Conservation (phyloP, 1,140 invertebrate species). For the Drosophila santomea region DNA sequence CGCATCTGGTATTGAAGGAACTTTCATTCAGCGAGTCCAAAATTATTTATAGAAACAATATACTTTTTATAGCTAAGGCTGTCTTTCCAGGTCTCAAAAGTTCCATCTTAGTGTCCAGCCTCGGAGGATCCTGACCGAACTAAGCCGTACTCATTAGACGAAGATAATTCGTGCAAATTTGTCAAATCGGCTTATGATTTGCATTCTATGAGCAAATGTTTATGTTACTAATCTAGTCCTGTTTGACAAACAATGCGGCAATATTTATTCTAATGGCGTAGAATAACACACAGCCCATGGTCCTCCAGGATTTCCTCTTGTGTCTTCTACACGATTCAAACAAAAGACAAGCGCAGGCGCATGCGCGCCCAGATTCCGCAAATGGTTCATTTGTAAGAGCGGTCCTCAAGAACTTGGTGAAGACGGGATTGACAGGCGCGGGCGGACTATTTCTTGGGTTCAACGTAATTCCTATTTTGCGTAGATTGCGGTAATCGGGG, state of each 20-base stretch:
- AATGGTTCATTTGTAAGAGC: conserved; percentile 1
- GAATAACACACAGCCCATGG: conserved; percentile 70
- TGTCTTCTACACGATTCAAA: conserved; percentile 11
- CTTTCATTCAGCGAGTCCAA: no score
- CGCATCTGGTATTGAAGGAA: not conserved
- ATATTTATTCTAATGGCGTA: conserved; percentile 83
- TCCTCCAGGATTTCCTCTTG: not conserved
- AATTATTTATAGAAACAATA: no score
- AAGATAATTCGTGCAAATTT: conserved; percentile 79
- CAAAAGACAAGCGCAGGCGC: conserved; percentile 43
- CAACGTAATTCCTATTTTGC: conserved; percentile 64
- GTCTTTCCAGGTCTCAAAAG: not conserved
- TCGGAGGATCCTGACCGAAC: conserved; percentile 20
- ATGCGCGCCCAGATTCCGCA: conserved; percentile 8
- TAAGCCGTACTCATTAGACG: conserved; percentile 71
- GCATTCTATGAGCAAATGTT: conserved; percentile 72
- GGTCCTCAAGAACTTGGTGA: conserved; percentile 42
- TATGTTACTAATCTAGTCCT: conserved; percentile 84
- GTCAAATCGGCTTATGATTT: conserved; percentile 83
- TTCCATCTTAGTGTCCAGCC: conserved; percentile 1
- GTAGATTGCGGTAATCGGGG: conserved; percentile 64
- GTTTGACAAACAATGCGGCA: conserved; percentile 84
- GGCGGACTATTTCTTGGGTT: conserved; percentile 42
- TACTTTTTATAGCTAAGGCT: no score
- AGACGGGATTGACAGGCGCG: conserved; percentile 36